Evolutionary conservation across 2,797 vertebrate species (phyloP).

Genomic region (Aeoliscus strigatus): DNA sequence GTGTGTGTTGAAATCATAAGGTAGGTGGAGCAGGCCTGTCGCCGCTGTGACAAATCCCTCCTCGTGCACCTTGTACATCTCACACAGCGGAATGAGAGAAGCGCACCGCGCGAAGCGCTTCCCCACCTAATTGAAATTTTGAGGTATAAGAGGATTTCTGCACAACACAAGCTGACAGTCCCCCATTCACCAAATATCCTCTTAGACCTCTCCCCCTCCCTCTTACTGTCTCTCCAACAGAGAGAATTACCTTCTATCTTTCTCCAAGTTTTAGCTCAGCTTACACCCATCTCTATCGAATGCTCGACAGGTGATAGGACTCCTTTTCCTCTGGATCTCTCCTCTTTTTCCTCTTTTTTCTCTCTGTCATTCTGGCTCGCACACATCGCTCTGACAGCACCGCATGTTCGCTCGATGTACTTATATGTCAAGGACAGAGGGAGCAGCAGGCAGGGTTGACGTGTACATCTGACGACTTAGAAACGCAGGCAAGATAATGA

Average conservation of each 20-base stretch:
- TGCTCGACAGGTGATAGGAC: constrained; percentile 31
- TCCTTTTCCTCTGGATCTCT: no score
- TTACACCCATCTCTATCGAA: constrained; percentile 53
- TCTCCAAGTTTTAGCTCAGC: constrained; percentile 57
- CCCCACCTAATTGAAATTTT: constrained; percentile 77
- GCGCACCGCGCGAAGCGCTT: constrained; percentile 47
- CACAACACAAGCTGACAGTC: constrained; percentile 68
- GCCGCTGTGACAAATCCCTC: constrained; percentile 65
- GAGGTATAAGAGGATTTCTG: constrained; percentile 76
- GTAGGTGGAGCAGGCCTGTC: constrained; percentile 62
- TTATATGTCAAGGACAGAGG: constrained; percentile 34
- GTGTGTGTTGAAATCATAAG: constrained; percentile 49
- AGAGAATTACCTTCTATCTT: constrained; percentile 61
- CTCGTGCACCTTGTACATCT: constrained; percentile 57
- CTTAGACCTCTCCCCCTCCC: constrained; percentile 54
- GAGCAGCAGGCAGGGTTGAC: constrained; percentile 1
- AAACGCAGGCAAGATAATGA: neutral
- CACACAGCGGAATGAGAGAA: constrained; percentile 46
- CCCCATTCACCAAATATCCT: constrained; percentile 70
- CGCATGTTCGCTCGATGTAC: constrained; percentile 29
- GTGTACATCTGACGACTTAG: no score
- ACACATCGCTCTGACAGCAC: constrained; percentile 17
- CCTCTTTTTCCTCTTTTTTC: constrained; percentile 25
- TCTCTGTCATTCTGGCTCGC: constrained; percentile 44
- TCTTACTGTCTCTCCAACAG: constrained; percentile 26